These are phyloP conservation scores for Cephus runcator DNA, from an alignment of 2,888 invertebrate species.

Conservation along the genomic window DNA sequence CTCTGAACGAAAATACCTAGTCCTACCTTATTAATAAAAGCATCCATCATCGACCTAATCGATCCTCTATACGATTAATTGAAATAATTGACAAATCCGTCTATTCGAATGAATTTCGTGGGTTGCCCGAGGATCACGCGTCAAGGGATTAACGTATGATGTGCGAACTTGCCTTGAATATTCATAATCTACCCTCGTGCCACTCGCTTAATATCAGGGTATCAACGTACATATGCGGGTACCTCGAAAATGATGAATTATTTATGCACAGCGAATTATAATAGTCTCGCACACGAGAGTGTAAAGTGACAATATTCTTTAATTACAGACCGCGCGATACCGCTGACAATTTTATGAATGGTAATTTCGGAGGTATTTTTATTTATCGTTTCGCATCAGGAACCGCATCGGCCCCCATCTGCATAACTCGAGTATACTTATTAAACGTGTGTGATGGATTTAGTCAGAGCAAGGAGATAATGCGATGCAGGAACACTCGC, in stretches of 20 bases:
- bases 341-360: slow-evolving; percentile 30
- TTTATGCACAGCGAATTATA: slow-evolving; percentile 48
- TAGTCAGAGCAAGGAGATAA: not conserved
- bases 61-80: not conserved
- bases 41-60: not conserved
- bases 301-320: slow-evolving; percentile 45
- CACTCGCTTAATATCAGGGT: slow-evolving; percentile 37
- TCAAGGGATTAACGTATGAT: slow-evolving; percentile 37
- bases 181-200: slow-evolving; percentile 46
- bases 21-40: not conserved
- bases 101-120: slow-evolving; percentile 31
- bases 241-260: slow-evolving; percentile 45
- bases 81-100: not conserved
- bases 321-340: slow-evolving; percentile 30
- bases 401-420: not conserved
- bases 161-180: slow-evolving; percentile 54
- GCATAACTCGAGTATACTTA: not conserved
- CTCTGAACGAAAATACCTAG: not conserved
- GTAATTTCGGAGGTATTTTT: slow-evolving; percentile 23
- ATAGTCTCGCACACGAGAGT: slow-evolving; percentile 25
- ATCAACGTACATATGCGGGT: slow-evolving; percentile 9
- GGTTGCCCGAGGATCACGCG: not conserved
- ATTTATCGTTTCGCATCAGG: slow-evolving; percentile 8
- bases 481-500: not conserved
- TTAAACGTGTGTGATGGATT: not conserved